These are phyloP conservation scores for Patella depressa DNA, from an alignment of 2,888 invertebrate genomes.

Conservation along the genomic window DNA sequence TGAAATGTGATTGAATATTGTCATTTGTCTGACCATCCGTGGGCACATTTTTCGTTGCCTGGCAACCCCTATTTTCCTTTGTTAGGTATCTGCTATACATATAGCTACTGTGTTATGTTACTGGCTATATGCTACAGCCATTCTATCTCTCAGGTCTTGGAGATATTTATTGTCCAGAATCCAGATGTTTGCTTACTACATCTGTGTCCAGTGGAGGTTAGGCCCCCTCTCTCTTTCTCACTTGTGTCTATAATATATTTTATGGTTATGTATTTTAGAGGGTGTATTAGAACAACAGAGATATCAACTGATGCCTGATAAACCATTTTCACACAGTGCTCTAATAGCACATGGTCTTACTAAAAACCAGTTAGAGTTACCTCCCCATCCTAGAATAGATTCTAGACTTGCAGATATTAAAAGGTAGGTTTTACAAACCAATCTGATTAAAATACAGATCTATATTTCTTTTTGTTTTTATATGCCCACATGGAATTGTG, in stretches of 20 bases:
- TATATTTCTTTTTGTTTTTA: not conserved
- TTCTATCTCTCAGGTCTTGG: too few relatives aligned
- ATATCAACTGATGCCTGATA: conserved; percentile 41
- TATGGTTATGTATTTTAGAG: conserved; percentile 6
- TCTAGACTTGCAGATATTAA: conserved; percentile 46
- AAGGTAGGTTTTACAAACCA: conserved; percentile 43
- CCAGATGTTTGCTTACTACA: too few relatives aligned
- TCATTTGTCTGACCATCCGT: too few relatives aligned
- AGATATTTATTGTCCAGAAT: too few relatives aligned
- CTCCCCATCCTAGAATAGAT: conserved; percentile 62
- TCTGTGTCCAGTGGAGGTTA: too few relatives aligned
- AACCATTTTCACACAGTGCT: conserved; percentile 21
- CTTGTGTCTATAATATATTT: not conserved
- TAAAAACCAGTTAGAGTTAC: conserved; percentile 39
- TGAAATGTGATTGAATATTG: too few relatives aligned
- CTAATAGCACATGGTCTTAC: conserved; percentile 26
- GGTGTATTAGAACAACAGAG: conserved; percentile 42
- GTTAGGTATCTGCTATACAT: too few relatives aligned
- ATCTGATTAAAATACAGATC: not conserved
- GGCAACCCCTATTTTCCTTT: too few relatives aligned
- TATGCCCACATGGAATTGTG: not conserved
- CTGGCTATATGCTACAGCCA: too few relatives aligned
- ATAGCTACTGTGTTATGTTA: too few relatives aligned
- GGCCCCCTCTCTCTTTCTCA: not conserved
- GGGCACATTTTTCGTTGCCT: too few relatives aligned